These are phyloP conservation scores for Zoroaster sp. DNA, from an alignment of 53 echinoderm and acorn worm species.

Conservation along the genomic window DNA sequence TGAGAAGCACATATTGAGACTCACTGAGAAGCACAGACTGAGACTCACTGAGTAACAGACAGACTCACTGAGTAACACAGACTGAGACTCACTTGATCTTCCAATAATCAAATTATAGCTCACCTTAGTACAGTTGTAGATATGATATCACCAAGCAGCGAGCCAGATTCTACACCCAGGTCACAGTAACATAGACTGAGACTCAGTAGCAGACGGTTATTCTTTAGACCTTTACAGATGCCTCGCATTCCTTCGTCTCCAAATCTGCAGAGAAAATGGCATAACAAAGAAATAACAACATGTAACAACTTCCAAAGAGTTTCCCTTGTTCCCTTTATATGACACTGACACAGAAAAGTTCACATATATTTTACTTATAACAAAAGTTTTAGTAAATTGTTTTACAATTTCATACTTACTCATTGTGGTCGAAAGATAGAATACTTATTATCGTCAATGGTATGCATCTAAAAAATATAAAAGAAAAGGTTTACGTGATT, in stretches of 20 bases:
- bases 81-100: too few species aligned
- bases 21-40: too few species aligned
- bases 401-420: slow-evolving; percentile 79
- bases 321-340: too few species aligned
- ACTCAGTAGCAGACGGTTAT: slow-evolving; percentile 79
- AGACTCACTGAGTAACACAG: not conserved
- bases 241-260: slow-evolving; percentile 90
- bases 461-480: slow-evolving; percentile 28
- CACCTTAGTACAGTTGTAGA: slow-evolving; percentile 96
- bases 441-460: slow-evolving; percentile 57
- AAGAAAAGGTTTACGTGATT: not conserved
- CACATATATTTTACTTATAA: too few species aligned
- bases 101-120: too few species aligned
- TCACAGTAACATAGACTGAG: slow-evolving; percentile 98
- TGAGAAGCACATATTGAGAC: not conserved
- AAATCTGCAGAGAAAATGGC: slow-evolving; percentile 59
- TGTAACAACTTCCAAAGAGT: not conserved
- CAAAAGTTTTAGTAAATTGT: too few species aligned
- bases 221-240: slow-evolving; percentile 81
- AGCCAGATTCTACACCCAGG: slow-evolving; percentile 84
- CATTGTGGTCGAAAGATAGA: slow-evolving; percentile 87
- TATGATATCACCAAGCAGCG: slow-evolving; percentile 76
- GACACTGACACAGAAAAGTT: too few species aligned
- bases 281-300: not conserved
- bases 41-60: too few species aligned